phyloP scores from a whole-genome alignment of 2,888 invertebrate genomes.

The Rhagium mordax region DNA sequence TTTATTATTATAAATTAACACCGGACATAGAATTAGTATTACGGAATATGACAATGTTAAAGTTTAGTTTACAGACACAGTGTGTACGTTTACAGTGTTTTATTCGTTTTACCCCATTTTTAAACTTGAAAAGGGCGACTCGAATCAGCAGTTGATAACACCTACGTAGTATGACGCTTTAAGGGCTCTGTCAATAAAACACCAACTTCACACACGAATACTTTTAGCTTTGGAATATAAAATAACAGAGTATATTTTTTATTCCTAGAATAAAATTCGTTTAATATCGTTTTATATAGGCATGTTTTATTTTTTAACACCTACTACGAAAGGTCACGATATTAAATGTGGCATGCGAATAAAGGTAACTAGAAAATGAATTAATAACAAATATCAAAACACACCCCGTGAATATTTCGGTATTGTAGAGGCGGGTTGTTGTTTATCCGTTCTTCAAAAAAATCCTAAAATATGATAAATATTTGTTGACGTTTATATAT shows the following conservation, averaged over 20 bases:
- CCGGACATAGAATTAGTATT: no score
- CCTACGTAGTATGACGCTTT: not conserved
- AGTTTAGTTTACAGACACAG: not conserved
- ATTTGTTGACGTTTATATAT: no score
- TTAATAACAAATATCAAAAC: no score
- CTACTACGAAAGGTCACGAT: not conserved
- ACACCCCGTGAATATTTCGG: no score
- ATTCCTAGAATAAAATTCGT: not conserved
- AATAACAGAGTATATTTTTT: not conserved
- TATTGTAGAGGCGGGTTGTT: no score
- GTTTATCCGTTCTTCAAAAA: no score
- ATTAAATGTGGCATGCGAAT: not conserved
- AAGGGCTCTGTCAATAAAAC: slow-evolving; percentile 9
- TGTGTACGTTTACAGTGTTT: no score
- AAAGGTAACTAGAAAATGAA: not conserved
- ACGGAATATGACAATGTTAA: no score
- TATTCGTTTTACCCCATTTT: not conserved
- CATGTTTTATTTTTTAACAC: not conserved
- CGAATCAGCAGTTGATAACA: not conserved
- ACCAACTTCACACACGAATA: not conserved
- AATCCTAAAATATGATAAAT: no score
- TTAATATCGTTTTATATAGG: not conserved
- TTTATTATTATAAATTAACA: no score
- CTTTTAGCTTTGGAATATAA: slow-evolving; percentile 1
- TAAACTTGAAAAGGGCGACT: not conserved